Base-by-base conservation (phyloP, 2,797 vertebrate genomes). In the Stomatorhinus walkeri region DNA sequence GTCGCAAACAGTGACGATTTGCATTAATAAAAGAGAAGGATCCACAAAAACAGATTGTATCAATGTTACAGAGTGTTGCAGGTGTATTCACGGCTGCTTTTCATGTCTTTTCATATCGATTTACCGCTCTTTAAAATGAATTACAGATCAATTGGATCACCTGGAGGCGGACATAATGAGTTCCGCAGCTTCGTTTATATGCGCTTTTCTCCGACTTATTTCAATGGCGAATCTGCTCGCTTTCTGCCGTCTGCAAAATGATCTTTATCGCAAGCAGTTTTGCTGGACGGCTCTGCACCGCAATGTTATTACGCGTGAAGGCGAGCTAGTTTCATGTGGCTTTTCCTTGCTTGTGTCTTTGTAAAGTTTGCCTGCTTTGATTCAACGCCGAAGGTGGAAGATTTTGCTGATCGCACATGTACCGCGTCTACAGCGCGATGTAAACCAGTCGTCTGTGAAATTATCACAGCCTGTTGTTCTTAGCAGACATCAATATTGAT, bases 71-170 rank as follows among this genome's bases (percentile, higher is more conserved):
- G 95, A 96, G 95, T 93, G 91, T 95, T 95, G 94, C 94, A 93
- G 94, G 94, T 94, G 93, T 93, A 90, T 94, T 92, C 94, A 94
- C 93, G 94, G 93, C 94, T 95, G 94, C 95, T 95, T 96, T 96
- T 96, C 94, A 95, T 94, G 95, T 95, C 94, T 93, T 91, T 89
- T 90, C 86, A 92, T 94, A 96, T 96, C 92, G 95, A 95, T 96
- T 96, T 94, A 94, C 93, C 92, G 92, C 94, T 95, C 91, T 93
- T 93, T 94, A 95, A 94, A 96, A 96, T 95, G 94, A 96, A 96
- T 95, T 94, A 94, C 94, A 94, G 96, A 96, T 96, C 95, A 96
- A 95, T 95, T 92, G 95, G 94, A 93, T 95, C 94, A 95, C 94
- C 94, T 94, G 93, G 87, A 93, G 95, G 94, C 94, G 93, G 94